Conservation (phyloP, 1,140 invertebrate genomes). For the Luehdorfia chinensis region DNA sequence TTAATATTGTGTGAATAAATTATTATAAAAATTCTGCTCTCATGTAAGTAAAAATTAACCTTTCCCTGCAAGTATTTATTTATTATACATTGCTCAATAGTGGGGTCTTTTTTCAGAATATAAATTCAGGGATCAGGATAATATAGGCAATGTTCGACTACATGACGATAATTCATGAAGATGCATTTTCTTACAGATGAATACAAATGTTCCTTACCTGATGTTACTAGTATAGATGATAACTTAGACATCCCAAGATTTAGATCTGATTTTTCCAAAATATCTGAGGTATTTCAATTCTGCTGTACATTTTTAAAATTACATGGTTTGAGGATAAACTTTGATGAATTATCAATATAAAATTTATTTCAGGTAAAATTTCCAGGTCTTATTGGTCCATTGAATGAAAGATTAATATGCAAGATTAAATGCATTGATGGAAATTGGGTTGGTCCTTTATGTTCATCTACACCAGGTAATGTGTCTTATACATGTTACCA, state of each 20-base stretch:
- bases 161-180: not conserved
- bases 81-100: too few relatives aligned
- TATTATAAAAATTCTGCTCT: not conserved
- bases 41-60: not conserved
- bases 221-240: slow-evolving; percentile 58
- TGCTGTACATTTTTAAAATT: slow-evolving; percentile 11
- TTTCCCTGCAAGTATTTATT: not conserved
- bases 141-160: too few relatives aligned
- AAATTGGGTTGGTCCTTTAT: slow-evolving; percentile 86
- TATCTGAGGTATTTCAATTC: slow-evolving; percentile 59
- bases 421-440: slow-evolving; percentile 90
- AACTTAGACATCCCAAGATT: slow-evolving; percentile 65
- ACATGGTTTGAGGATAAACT: slow-evolving; percentile 6
- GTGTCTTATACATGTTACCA: slow-evolving; percentile 20
- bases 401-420: slow-evolving; percentile 83
- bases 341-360: not conserved
- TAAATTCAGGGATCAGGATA: too few relatives aligned
- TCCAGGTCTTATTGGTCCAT: slow-evolving; percentile 81
- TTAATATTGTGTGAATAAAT: not conserved
- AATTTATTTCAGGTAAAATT: slow-evolving; percentile 76
- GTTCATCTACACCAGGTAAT: slow-evolving; percentile 55
- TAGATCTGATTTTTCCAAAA: slow-evolving; percentile 67
- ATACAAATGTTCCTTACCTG: slow-evolving; percentile 69
- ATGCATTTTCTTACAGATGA: slow-evolving; percentile 51
- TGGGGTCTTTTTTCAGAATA: too few relatives aligned